Evolutionary conservation across 2,888 invertebrate species (phyloP), one percentile per base, ranked within the genome.

Genomic region (Hyalella azteca): DNA sequence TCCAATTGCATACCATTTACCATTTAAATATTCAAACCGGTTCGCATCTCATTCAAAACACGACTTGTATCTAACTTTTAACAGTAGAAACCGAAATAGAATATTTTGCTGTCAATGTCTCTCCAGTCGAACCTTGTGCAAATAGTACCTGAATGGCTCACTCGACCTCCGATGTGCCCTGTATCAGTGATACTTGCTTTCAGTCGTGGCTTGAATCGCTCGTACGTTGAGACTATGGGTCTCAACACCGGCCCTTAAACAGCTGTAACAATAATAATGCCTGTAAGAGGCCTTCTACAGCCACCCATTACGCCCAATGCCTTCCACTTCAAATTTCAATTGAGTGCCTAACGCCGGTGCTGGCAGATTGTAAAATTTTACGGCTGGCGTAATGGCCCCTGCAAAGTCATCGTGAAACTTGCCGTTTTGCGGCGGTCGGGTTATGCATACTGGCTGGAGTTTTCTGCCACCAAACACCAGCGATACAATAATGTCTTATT

Each of bases 351-450:
- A 36, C 32, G 66, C 29, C 36, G 66, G 36, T 66, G 19, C 66
- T 19, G 66, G n/a, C 66, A 19, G 66, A 32, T 36, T 66, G 66
- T 66, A 66, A 66, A 66, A 66, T 66, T 66, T 66, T 66, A 66
- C 36, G 39, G 39, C 36, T 19, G 7, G n/a, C 19, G 36, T 66
- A 66, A 66, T 66, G 66, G 66, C 36, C 11, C 36, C 36, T 66
- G 66, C 19, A 59, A 36, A 66, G 66, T 66, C 66, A 36, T 66
- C 19, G 36, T 66, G 26, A 54, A 54, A 26, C 26, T 22, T 13
- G 11, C 50, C 50, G 1, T 3, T 19, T 2, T 54, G 54, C 54
- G 7, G 54, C 26, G 54, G 9, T 4, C 19, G 26, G 54, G 29
- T 54, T 54, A 54, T 54, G 54, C 54, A 26, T 0, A 11, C 54